phyloP scores from a whole-genome alignment of 2,888 invertebrate genomes.

The Diloba caeruleocephala region DNA sequence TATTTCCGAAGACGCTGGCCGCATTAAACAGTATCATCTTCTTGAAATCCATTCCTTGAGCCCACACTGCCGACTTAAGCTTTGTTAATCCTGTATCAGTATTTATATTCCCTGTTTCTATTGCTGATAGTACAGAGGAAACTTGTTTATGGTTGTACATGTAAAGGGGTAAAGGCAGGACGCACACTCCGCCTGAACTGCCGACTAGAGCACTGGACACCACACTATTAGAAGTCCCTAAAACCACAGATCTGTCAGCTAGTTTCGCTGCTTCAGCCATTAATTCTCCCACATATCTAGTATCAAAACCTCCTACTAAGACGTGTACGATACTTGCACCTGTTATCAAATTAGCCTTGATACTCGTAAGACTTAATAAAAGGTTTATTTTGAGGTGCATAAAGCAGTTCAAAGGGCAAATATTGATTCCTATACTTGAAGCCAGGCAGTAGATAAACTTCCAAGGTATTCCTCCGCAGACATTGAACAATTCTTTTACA shows the following conservation, averaged over 20 bases:
- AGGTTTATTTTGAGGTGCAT: constrained; percentile 81
- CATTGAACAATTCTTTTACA: constrained; percentile 67
- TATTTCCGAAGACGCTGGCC: constrained; percentile 76
- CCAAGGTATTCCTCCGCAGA: constrained; percentile 75
- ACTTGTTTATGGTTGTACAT: constrained; percentile 75
- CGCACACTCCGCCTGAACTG: constrained; percentile 76
- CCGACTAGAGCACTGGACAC: constrained; percentile 67
- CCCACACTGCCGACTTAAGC: constrained; percentile 78
- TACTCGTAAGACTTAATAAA: constrained; percentile 77
- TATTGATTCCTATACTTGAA: constrained; percentile 74
- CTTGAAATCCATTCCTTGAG: constrained; percentile 79
- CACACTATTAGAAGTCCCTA: constrained; percentile 68
- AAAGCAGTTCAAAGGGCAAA: constrained; percentile 78
- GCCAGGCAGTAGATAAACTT: constrained; percentile 82
- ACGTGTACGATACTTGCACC: constrained; percentile 75
- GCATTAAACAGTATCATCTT: constrained; percentile 74
- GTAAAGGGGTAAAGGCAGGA: constrained; percentile 77
- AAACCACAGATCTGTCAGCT: constrained; percentile 64
- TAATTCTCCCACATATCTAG: constrained; percentile 70
- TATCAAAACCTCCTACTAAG: constrained; percentile 73
- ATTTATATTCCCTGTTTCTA: constrained; percentile 74
- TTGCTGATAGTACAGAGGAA: constrained; percentile 65
- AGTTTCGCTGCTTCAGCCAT: constrained; percentile 75
- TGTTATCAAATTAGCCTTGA: constrained; percentile 70
- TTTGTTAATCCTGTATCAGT: constrained; percentile 62